Conservation (phyloP, 2,888 invertebrate genomes). For the Petrophora chlorosata region DNA sequence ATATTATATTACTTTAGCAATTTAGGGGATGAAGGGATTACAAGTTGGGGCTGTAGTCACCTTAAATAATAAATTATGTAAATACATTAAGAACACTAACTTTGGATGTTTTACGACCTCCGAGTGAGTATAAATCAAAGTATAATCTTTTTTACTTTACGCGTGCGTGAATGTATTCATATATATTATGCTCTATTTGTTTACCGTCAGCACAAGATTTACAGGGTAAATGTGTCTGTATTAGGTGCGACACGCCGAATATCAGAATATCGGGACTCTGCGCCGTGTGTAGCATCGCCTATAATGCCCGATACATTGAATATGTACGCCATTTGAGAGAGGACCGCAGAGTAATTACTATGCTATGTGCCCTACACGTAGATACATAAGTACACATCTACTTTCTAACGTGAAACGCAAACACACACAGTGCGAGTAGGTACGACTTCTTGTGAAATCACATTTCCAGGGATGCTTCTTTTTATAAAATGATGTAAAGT, state of each 20-base stretch:
- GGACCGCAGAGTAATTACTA: conserved; percentile 45
- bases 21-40: conserved; percentile 33
- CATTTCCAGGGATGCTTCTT: conserved; percentile 41
- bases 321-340: conserved; percentile 30
- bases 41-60: conserved; percentile 24
- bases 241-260: conserved; percentile 9
- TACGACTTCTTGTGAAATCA: conserved; percentile 46
- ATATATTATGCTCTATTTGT: background rate
- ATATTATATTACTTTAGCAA: conserved; percentile 37
- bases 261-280: conserved; percentile 18
- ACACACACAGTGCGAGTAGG: too few species aligned
- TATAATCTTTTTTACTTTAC: background rate
- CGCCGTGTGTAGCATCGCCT: background rate
- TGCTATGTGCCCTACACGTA: conserved; percentile 24
- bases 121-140: background rate
- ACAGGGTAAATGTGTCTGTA: background rate
- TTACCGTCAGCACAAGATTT: background rate
- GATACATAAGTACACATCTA: conserved; percentile 21
- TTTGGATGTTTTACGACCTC: conserved; percentile 1
- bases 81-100: conserved; percentile 10
- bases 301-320: conserved; percentile 22
- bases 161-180: conserved; percentile 2
- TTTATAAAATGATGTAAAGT: too few species aligned
- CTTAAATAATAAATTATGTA: conserved; percentile 25
- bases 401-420: conserved; percentile 49